phyloP scores from a whole-genome alignment of 1,140 invertebrate species.

The Trachymyrmex septentrionalis region DNA sequence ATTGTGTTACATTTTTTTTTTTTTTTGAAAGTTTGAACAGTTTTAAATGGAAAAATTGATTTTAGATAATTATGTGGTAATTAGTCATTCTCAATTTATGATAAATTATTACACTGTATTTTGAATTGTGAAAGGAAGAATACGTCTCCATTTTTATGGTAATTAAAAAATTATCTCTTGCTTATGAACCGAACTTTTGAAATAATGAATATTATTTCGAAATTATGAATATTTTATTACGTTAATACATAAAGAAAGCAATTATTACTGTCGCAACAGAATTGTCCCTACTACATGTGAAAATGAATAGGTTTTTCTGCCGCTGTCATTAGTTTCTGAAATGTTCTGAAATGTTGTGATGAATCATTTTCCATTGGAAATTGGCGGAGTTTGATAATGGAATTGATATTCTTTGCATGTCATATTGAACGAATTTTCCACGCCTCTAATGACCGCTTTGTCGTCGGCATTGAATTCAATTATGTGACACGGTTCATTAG shows the following conservation, averaged over 20 bases:
- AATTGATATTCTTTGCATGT: slow-evolving; percentile 16
- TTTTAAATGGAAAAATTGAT: background rate
- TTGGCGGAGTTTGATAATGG: background rate
- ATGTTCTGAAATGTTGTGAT: background rate
- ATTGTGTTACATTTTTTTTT: background rate
- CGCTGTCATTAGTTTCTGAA: background rate
- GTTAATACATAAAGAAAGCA: background rate
- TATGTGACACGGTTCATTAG: slow-evolving; percentile 67
- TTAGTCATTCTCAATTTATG: background rate
- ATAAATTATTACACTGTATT: background rate
- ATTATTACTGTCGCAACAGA: background rate
- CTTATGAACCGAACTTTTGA: background rate
- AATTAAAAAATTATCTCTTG: slow-evolving; percentile 5
- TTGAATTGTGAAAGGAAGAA: background rate
- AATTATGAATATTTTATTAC: slow-evolving; percentile 7
- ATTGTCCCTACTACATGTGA: background rate
- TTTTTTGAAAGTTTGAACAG: background rate
- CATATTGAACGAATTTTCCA: slow-evolving; percentile 24
- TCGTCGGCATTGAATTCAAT: slow-evolving; percentile 56
- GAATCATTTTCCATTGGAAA: background rate
- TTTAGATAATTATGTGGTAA: background rate
- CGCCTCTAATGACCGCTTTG: slow-evolving; percentile 47
- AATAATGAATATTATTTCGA: background rate
- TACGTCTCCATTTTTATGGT: background rate
- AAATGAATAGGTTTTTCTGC: slow-evolving; percentile 2